Evolutionary conservation across 2,113 vertebrate genomes (phyloP), one percentile per base, ranked within the genome.

Genomic region (Dolichotis patagonum): DNA sequence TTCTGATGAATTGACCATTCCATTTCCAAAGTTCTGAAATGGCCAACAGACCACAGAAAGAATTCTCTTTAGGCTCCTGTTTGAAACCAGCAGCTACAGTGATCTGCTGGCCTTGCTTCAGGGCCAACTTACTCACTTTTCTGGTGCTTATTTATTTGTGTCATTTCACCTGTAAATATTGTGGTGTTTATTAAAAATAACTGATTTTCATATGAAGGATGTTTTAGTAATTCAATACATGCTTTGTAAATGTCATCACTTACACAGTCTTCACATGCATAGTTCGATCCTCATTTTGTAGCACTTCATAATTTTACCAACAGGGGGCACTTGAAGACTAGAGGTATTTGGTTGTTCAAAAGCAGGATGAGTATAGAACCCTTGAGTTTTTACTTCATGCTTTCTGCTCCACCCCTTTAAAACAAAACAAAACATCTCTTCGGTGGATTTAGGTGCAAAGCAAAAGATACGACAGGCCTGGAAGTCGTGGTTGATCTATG

Each of bases 401-500:
- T 8, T 69, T n/a, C 85, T 10, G 5, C 2, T 3, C 2, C 1
- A 32, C 9, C 14, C 38, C 14, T 7, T 90, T 80, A 67, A 41
- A 56, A 56, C 54, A 67, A 41, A 92, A 95, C 54, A 71, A 10
- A 75, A 10, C 32, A 62, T 2, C 1, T 82, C 58, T 63, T 14
- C 98, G 82, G 88, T 90, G 4, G 89, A 43, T 73, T 26, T 97
- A 99, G 99, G 98, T 43, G 96, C 77, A 46, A 98, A 93, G 77
- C 97, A 89, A 67, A 97, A 77, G 16, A 71, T 99, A 95, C 96
- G 85, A 54, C 93, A 78, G 73, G 97, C 98, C 35, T 99, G 99
- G 99, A 98, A 98, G 56, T 96, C 82, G 80, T 99, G 99, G 99
- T 93, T 98, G 91, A 78, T 98, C 96, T 99, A 99, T 75, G 96